phyloP scores from a whole-genome alignment of 2,888 invertebrate genomes.

The Acronicta leporina region DNA sequence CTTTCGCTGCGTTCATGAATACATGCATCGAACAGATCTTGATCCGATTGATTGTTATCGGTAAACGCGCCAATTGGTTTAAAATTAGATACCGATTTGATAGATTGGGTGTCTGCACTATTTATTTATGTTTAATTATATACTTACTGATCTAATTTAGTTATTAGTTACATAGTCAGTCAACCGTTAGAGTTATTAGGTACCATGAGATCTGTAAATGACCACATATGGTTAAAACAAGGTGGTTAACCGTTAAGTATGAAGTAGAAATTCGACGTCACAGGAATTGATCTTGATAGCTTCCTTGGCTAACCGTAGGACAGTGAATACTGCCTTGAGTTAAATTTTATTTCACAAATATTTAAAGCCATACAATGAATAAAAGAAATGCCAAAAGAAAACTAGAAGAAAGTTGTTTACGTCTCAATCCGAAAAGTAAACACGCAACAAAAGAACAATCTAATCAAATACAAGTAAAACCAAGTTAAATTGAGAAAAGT shows the following conservation, averaged over 20 bases:
- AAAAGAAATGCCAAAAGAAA: slow-evolving; percentile 8
- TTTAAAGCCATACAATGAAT: not conserved
- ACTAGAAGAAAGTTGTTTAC: slow-evolving; percentile 14
- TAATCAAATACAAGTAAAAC: slow-evolving; percentile 16
- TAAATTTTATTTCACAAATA: too few species aligned
- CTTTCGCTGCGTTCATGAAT: slow-evolving; percentile 55
- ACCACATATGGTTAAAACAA: not conserved
- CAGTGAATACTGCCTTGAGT: too few species aligned
- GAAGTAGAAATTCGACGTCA: too few species aligned
- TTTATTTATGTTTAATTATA: slow-evolving; percentile 16
- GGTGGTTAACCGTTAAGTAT: too few species aligned
- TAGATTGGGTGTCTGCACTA: slow-evolving; percentile 9
- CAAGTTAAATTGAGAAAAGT: slow-evolving; percentile 26
- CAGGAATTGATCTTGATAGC: too few species aligned
- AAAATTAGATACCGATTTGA: slow-evolving; percentile 29
- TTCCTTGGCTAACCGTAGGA: too few species aligned
- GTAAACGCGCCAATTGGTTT: slow-evolving; percentile 37
- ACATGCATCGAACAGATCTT: slow-evolving; percentile 41
- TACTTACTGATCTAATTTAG: slow-evolving; percentile 9
- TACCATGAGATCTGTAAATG: too few species aligned
- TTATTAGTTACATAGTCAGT: slow-evolving; percentile 9
- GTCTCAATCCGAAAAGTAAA: slow-evolving; percentile 5
- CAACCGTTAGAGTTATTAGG: not conserved
- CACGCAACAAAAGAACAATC: slow-evolving; percentile 10
- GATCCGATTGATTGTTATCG: slow-evolving; percentile 42